Evolutionary conservation across 2,797 vertebrate species (phyloP).

Genomic region (Diceros bicornis): DNA sequence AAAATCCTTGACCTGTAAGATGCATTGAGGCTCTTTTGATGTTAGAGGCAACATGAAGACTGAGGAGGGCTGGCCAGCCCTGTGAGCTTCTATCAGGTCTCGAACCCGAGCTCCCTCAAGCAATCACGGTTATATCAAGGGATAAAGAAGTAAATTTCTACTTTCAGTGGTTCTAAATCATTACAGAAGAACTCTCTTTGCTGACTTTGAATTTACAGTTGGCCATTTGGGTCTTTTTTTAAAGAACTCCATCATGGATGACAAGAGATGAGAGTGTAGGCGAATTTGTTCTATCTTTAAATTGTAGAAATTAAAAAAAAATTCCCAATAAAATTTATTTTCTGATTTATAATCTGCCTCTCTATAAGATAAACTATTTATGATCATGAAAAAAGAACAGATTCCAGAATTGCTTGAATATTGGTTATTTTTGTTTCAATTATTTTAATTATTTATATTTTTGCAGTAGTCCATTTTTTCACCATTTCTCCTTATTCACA

Average conservation of each 20-base stretch:
- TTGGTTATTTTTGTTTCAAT: background rate
- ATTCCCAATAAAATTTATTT: background rate
- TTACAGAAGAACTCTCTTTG: background rate
- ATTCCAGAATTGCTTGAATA: background rate
- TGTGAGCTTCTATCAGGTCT: background rate
- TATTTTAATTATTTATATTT: background rate
- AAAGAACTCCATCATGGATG: background rate
- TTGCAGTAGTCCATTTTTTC: background rate
- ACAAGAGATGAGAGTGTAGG: rapidly evolving
- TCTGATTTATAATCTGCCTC: background rate
- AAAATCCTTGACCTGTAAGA: background rate
- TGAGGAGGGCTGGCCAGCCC: rapidly evolving
- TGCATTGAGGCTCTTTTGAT: rapidly evolving
- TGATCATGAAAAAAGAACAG: background rate
- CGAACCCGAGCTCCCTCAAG: background rate
- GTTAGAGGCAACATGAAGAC: rapidly evolving
- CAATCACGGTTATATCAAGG: rapidly evolving
- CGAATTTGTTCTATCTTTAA: background rate
- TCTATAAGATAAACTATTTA: background rate
- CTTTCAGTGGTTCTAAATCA: rapidly evolving
- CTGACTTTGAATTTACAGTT: too few species aligned
- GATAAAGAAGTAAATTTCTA: background rate
- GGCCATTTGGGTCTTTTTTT: rapidly evolving
- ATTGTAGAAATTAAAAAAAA: background rate
- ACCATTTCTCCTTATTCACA: background rate